Evolutionary conservation across 2,113 vertebrate species (phyloP).

Genomic region (Leucosticte australis): DNA sequence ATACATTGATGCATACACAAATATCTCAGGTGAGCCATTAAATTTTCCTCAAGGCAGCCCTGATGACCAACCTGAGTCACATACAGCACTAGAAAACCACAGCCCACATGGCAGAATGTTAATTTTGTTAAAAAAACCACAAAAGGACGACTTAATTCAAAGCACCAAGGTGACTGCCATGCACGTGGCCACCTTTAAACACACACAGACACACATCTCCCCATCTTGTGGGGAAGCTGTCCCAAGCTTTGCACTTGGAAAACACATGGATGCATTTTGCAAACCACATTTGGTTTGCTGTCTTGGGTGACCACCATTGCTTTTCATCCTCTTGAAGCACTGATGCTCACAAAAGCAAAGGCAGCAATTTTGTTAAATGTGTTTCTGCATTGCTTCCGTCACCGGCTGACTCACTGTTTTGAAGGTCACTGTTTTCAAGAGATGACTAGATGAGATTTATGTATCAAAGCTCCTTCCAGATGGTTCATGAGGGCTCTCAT

Average conservation of each 20-base stretch:
- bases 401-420: neutral
- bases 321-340: neutral
- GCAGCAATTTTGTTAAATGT: neutral
- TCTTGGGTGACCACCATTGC: rapidly evolving
- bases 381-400: neutral
- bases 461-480: neutral
- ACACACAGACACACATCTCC: neutral
- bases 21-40: neutral
- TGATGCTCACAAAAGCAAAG: neutral
- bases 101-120: neutral
- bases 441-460: neutral
- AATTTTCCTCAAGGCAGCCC: neutral
- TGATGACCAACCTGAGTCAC: neutral
- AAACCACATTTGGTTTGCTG: rapidly evolving
- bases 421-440: neutral
- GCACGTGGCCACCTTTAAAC: neutral
- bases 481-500: neutral
- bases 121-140: neutral
- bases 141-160: neutral
- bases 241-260: neutral
- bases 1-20: neutral
- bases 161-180: neutral
- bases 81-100: neutral
- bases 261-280: rapidly evolving
- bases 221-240: neutral